Conservation (phyloP, 1,140 invertebrate genomes). For the Teleogryllus occipitalis region DNA sequence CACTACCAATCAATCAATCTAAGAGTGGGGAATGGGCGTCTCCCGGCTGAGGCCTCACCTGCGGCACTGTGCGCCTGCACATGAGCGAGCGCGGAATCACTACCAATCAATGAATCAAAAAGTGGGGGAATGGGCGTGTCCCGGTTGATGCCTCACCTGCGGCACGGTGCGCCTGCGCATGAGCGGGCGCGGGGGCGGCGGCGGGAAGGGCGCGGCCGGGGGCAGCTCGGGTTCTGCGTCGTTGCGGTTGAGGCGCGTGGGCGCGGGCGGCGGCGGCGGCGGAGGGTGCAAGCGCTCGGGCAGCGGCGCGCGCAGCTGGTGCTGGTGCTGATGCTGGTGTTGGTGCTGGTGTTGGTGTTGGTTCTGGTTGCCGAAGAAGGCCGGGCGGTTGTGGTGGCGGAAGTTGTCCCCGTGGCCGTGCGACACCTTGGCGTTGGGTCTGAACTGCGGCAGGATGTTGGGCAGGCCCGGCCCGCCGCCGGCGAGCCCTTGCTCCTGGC, state of each 20-base stretch:
- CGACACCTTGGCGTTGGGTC: conserved; percentile 46
- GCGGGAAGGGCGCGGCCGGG: background rate
- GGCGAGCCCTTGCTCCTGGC: background rate
- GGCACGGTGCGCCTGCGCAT: conserved; percentile 26
- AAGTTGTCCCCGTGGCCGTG: conserved; percentile 13
- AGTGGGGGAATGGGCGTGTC: too few species aligned
- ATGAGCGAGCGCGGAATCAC: too few species aligned
- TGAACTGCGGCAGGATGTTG: conserved; percentile 61
- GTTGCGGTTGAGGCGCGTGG: conserved; percentile 30
- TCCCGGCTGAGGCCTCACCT: too few species aligned
- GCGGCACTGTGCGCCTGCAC: too few species aligned
- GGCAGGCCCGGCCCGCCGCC: conserved; percentile 39
- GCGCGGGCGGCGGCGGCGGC: conserved; percentile 42
- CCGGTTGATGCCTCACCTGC: conserved; percentile 30
- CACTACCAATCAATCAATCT: too few species aligned
- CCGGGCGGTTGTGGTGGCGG: conserved; percentile 3
- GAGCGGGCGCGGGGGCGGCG: conserved; percentile 10
- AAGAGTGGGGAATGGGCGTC: too few species aligned
- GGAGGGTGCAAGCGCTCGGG: conserved; percentile 34
- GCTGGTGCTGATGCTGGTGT: conserved; percentile 28
- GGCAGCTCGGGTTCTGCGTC: background rate
- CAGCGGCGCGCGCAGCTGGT: conserved; percentile 31
- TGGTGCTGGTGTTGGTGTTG: conserved; percentile 35
- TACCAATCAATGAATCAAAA: too few species aligned
- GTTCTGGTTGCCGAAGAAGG: conserved; percentile 8